These are phyloP conservation scores for Pachymerium ferrugineum DNA, from an alignment of 2,888 invertebrate species.

Conservation along the genomic window DNA sequence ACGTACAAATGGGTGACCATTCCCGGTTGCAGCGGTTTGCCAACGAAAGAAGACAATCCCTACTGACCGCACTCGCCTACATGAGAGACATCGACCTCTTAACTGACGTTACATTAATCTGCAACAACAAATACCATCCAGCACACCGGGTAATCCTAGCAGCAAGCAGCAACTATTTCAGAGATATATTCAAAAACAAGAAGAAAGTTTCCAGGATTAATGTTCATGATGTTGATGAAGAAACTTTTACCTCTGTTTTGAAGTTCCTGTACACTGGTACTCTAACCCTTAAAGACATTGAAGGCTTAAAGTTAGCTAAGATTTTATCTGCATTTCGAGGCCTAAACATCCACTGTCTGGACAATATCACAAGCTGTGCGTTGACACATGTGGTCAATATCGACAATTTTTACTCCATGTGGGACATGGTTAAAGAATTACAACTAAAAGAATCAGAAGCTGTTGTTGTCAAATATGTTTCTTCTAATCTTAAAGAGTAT, in stretches of 20 bases:
- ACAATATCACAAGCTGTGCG: background rate
- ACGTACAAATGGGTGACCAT: background rate
- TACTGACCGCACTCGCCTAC: background rate
- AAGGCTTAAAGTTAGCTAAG: background rate
- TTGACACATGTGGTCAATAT: background rate
- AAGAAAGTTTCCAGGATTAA: slow-evolving; percentile 6
- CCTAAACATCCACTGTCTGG: background rate
- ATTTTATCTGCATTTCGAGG: background rate
- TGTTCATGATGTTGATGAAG: background rate
- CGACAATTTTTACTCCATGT: background rate
- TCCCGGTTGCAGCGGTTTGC: background rate
- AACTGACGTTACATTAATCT: slow-evolving; percentile 24
- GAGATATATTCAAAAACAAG: background rate
- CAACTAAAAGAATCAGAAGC: background rate
- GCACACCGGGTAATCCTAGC: slow-evolving; percentile 16
- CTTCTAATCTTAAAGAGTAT: background rate
- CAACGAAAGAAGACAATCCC: slow-evolving; percentile 12
- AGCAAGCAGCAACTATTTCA: slow-evolving; percentile 24
- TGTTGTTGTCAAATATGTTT: background rate
- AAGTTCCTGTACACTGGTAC: background rate
- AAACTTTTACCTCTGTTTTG: background rate
- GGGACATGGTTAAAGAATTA: background rate
- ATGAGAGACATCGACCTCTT: background rate
- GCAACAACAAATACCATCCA: background rate
- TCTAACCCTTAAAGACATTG: background rate